These are phyloP conservation scores for Leptopilina drosophilae DNA, from an alignment of 2,888 invertebrate species.

Conservation along the genomic window DNA sequence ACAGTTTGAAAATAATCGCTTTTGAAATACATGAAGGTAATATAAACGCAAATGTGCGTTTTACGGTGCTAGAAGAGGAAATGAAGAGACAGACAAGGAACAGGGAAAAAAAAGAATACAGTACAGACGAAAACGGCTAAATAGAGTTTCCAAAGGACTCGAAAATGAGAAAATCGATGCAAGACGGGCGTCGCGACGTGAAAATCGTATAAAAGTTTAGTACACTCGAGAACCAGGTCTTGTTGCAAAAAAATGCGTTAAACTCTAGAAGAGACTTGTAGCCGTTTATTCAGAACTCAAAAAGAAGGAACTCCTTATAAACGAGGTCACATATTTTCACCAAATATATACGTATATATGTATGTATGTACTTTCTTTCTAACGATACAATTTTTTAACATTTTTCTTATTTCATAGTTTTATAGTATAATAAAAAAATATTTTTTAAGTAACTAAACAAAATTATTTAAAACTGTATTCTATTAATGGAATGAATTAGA, in stretches of 20 bases:
- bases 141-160: conserved; percentile 35
- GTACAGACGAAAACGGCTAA: conserved; percentile 25
- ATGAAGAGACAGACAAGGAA: conserved; percentile 22
- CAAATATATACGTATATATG: conserved; percentile 8
- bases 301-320: conserved; percentile 4
- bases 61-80: conserved; percentile 30
- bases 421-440: too few species aligned
- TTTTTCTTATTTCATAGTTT: too few species aligned
- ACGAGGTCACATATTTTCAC: conserved; percentile 18
- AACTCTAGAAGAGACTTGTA: not conserved
- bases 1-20: conserved; percentile 6
- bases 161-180: conserved; percentile 40
- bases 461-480: too few species aligned
- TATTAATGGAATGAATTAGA: too few species aligned
- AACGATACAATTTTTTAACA: not conserved
- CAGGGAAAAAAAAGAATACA: not conserved
- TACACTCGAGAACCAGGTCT: conserved; percentile 12
- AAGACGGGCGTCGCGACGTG: conserved; percentile 30
- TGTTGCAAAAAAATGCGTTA: conserved; percentile 34
- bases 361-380: not conserved
- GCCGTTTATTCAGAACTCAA: conserved; percentile 30
- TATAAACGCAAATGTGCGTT: conserved; percentile 28
- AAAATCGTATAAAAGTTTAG: conserved; percentile 35
- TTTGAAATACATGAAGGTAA: conserved; percentile 9
- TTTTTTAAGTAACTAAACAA: too few species aligned